phyloP scores from a whole-genome alignment of 2,797 vertebrate species.

The Eidolon dupreanum region DNA sequence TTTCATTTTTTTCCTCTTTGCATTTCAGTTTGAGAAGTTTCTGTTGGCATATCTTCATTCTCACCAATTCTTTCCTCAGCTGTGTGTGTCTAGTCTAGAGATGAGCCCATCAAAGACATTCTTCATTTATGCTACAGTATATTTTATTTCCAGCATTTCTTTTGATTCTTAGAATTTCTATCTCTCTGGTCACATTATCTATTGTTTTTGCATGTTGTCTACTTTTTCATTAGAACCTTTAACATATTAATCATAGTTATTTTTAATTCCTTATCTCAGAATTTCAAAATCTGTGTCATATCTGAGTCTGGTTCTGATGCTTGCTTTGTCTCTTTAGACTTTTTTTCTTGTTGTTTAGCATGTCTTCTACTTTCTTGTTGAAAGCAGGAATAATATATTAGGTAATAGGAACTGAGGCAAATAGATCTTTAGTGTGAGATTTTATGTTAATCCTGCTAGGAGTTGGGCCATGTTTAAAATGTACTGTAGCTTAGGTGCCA shows the following conservation, averaged over 20 bases:
- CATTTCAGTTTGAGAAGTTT: not conserved
- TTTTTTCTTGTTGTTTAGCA: not conserved
- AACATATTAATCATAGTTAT: not conserved
- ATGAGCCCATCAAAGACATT: not conserved
- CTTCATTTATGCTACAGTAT: not conserved
- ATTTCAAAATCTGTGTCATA: not conserved
- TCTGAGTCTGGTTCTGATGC: not conserved
- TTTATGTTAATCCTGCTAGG: not conserved
- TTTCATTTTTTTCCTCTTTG: not conserved
- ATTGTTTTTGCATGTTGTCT: not conserved
- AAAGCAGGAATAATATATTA: not conserved
- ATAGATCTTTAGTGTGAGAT: not conserved
- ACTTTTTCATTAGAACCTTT: not conserved
- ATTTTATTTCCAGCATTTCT: not conserved
- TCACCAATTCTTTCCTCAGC: not conserved
- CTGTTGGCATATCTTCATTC: not conserved
- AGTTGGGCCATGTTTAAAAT: not conserved
- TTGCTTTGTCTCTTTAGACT: not conserved
- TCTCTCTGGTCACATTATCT: not conserved
- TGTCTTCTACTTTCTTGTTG: not conserved
- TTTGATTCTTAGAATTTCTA: not conserved
- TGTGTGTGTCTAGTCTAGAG: not conserved
- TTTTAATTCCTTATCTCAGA: not conserved
- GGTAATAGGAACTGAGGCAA: not conserved
- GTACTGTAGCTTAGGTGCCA: not conserved